A percentile compares a stretch with the other conserved stretches of the same genome.
Evolutionary conservation across 2,888 invertebrate genomes (phyloP).

Genomic region (Drosophila aldrichi): DNA sequence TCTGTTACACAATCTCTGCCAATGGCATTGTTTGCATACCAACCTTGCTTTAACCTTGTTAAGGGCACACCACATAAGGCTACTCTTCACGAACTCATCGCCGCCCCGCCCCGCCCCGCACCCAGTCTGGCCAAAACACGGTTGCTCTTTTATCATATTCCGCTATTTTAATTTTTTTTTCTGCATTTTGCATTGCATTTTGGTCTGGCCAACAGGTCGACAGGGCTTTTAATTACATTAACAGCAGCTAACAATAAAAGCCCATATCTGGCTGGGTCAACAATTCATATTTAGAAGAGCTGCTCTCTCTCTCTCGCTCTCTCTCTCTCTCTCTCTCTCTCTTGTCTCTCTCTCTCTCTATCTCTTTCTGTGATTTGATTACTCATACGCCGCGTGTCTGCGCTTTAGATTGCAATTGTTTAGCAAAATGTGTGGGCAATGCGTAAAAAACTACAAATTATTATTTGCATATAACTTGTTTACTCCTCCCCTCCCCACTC

Average conservation of each 20-base stretch:
- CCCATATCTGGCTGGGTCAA: constrained; percentile 38
- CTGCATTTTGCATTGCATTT: constrained; percentile 7
- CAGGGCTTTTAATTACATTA: constrained; percentile 69
- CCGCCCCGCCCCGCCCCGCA: too few relatives aligned
- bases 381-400: constrained; percentile 40
- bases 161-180: background rate
- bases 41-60: constrained; percentile 34
- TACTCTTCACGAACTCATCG: too few relatives aligned
- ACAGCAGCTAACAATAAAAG: constrained; percentile 64
- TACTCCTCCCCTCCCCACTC: background rate
- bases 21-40: background rate
- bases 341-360: too few relatives aligned
- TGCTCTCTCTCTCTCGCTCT: too few relatives aligned
- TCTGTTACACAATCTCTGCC: background rate
- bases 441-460: constrained; percentile 19
- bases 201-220: constrained; percentile 70
- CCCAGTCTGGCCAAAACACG: too few relatives aligned
- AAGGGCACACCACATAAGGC: background rate
- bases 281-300: constrained; percentile 23
- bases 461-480: constrained; percentile 21
- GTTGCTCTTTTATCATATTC: constrained; percentile 5
- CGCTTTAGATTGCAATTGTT: constrained; percentile 22
- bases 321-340: too few relatives aligned
- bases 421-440: constrained; percentile 18
- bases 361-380: too few relatives aligned